phyloP scores from a whole-genome alignment of 2,113 vertebrate species.

The Hucho hucho region DNA sequence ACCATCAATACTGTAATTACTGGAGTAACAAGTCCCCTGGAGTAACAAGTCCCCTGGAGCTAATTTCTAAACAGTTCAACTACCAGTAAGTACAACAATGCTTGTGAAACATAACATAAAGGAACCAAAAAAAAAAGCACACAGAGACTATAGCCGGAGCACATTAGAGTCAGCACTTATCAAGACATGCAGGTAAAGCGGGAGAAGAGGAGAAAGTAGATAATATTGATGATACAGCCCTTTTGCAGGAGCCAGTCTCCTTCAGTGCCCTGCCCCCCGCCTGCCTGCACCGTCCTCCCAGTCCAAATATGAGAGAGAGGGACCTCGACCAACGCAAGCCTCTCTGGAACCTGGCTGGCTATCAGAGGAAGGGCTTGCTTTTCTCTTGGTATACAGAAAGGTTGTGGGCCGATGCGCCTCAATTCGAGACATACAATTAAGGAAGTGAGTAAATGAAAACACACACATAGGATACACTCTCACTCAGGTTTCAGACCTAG shows the following conservation, averaged over 20 bases:
- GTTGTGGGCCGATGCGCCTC: conserved; percentile 74
- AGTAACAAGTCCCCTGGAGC: conserved; percentile 9
- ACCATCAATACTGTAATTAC: neutral
- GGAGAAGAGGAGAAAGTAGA: conserved; percentile 67
- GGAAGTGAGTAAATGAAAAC: conserved; percentile 61
- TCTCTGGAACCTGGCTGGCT: conserved; percentile 34
- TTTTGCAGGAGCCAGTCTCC: conserved; percentile 81
- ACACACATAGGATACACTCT: conserved; percentile 62
- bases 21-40: neutral
- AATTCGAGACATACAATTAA: conserved; percentile 68
- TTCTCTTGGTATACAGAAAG: conserved; percentile 74
- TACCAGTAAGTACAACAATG: conserved; percentile 43
- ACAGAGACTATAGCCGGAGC: conserved; percentile 69
- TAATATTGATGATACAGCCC: conserved; percentile 84
- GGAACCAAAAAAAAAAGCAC: conserved; percentile 42
- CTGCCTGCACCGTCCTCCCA: conserved; percentile 85
- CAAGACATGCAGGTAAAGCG: conserved; percentile 78
- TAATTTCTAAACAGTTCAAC: conserved; percentile 13
- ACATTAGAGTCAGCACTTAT: conserved; percentile 74
- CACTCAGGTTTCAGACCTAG: conserved; percentile 49
- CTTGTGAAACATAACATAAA: conserved; percentile 53
- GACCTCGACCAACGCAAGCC: conserved; percentile 23
- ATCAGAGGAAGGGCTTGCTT: conserved; percentile 18
- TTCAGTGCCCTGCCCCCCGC: conserved; percentile 81
- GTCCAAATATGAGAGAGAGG: conserved; percentile 89